Evolutionary conservation across 1,140 invertebrate genomes (phyloP), one percentile per base, ranked within the genome.

Genomic region (Monomorium pharaonis): DNA sequence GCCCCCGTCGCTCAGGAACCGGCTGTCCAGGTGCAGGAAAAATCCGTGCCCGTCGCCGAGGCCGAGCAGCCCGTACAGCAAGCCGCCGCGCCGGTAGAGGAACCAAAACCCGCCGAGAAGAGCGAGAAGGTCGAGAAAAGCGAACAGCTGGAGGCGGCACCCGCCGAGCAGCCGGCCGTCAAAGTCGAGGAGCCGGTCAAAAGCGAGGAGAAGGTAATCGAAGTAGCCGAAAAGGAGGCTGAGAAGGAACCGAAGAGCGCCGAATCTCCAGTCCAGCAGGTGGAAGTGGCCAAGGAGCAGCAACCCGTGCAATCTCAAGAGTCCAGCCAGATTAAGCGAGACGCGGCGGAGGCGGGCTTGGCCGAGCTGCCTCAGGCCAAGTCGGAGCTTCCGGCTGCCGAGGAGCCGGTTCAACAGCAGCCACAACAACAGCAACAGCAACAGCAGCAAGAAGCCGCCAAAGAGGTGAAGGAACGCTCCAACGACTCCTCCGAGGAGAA

Each of bases 91-190:
- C 27, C 63, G 0, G 33, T 49, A 0, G 87, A 88, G 7, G 84
- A 89, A 5, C 24, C 10, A 5, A 86, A 88, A 33, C 84, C 37
- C 5, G 56, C 86, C 2, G 51, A 18, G 72, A 89, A 65, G 77
- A 85, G 10, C 88, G 92, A 84, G 83, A 92, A 86, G 70, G 47
- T 42, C 9, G 87, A 91, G 47, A 81, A 83, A 14, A 72, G 27
- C 1, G 58, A 24, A 58, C 87, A 69, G 74, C 74, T 10, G 70
- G 92, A 84, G 75, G 91, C 33, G 18, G 87, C 88, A 14, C 85
- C 86, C 3, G 86, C 84, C 14, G 91, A 93, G 10, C 89, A 93
- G 24, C 81, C 92, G 1, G 67, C 54, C 4, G 77, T 18, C 9
- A 81, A 60, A 5, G 63, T 84, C 24, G 88, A 87, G 1, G 87